A percentile compares a stretch with the other conserved stretches of the same genome.
Conservation (phyloP, 2,113 vertebrate species). For the Andinoacara biseriatus region DNA sequence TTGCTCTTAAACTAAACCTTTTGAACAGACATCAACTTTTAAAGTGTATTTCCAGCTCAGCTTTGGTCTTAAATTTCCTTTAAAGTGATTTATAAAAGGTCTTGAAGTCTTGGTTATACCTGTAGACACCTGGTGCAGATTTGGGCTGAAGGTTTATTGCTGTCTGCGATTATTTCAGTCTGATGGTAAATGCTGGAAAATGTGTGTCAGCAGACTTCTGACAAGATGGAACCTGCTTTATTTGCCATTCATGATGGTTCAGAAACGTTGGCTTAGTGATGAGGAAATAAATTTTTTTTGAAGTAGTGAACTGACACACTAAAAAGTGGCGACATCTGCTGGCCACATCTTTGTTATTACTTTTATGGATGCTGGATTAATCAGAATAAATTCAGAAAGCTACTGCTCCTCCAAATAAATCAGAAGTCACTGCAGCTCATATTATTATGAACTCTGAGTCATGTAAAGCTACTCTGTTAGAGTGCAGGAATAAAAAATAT, state of each 20-base stretch:
- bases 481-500: neutral
- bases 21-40: neutral
- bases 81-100: neutral
- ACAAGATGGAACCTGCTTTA: neutral
- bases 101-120: neutral
- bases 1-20: neutral
- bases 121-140: too few relatives aligned
- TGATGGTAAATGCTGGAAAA: neutral
- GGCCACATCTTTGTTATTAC: neutral
- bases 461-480: neutral
- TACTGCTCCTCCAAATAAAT: neutral
- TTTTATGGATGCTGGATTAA: neutral
- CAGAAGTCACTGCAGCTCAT: neutral
- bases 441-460: neutral
- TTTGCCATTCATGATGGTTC: neutral
- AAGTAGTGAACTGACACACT: too few relatives aligned
- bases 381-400: neutral
- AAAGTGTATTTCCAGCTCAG: neutral
- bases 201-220: neutral
- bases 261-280: fast-evolving
- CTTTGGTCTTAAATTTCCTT: neutral
- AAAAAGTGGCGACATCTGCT: constrained; percentile 3
- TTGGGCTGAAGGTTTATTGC: neutral
- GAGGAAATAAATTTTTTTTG: neutral
- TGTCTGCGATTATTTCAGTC: neutral